Conservation (phyloP, 2,888 invertebrate species). For the Schrankia costaestrigalis region DNA sequence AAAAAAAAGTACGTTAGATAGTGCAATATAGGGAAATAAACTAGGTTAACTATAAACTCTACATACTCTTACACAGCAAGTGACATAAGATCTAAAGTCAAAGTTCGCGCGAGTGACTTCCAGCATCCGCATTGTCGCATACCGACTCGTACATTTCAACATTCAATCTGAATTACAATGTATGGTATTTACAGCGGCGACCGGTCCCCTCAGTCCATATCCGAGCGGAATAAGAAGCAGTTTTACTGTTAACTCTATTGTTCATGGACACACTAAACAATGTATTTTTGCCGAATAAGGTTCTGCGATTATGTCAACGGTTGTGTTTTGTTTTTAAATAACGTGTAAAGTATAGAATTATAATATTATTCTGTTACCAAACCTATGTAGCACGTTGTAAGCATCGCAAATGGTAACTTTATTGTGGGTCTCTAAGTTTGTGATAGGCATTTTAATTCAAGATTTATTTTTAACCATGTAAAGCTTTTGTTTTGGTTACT, state of each 20-base stretch:
- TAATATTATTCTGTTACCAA: too few species aligned
- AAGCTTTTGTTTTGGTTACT: too few species aligned
- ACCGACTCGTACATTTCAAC: constrained; percentile 71
- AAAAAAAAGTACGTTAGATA: too few species aligned
- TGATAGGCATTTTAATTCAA: constrained; percentile 55
- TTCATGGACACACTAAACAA: constrained; percentile 70
- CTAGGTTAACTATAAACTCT: too few species aligned
- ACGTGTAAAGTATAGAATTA: constrained; percentile 48
- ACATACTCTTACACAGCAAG: too few species aligned
- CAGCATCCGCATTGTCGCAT: constrained; percentile 70
- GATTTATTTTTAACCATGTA: too few species aligned
- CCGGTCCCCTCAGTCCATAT: constrained; percentile 61
- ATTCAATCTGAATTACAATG: constrained; percentile 77
- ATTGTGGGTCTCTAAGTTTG: too few species aligned
- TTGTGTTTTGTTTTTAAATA: constrained; percentile 71
- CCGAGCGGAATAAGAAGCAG: constrained; percentile 78
- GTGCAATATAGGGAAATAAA: too few species aligned
- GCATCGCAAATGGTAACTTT: too few species aligned
- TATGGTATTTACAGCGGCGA: constrained; percentile 66
- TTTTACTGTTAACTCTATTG: constrained; percentile 76
- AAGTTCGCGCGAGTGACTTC: constrained; percentile 15
- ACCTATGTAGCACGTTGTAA: constrained; percentile 32
- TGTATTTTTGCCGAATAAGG: constrained; percentile 77
- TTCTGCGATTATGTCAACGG: constrained; percentile 73
- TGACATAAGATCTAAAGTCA: too few species aligned